Conservation (phyloP, 1,140 invertebrate species). For the Zaprionus vittiger region DNA sequence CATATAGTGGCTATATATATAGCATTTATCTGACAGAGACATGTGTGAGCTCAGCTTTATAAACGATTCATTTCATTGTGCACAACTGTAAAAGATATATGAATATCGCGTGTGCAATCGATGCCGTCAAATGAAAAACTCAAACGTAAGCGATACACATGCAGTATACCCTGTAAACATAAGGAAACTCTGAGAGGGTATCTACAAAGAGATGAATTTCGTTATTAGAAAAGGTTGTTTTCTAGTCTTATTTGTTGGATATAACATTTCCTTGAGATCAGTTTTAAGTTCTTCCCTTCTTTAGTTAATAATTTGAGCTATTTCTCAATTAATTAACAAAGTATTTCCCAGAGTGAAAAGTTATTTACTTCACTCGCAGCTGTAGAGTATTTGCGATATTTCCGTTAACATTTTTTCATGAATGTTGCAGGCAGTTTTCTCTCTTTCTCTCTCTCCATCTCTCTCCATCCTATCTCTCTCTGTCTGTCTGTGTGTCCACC, state of each 20-base stretch:
- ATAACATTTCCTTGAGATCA: no score
- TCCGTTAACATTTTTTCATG: slow-evolving; percentile 6
- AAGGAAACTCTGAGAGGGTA: neutral
- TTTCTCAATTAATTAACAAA: neutral
- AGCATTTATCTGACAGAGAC: slow-evolving; percentile 41
- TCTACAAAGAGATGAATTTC: neutral
- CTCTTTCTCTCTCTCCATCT: slow-evolving; percentile 1
- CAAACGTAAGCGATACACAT: slow-evolving; percentile 27
- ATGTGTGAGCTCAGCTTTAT: slow-evolving; percentile 39
- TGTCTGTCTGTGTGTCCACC: slow-evolving; percentile 31
- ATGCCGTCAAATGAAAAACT: slow-evolving; percentile 22
- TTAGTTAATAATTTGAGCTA: neutral
- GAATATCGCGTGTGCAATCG: slow-evolving; percentile 39
- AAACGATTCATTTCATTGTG: slow-evolving; percentile 49
- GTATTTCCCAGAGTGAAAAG: neutral
- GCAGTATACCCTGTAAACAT: slow-evolving; percentile 30
- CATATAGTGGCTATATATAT: slow-evolving; percentile 13
- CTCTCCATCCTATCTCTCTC: neutral
- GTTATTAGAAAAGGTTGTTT: no score
- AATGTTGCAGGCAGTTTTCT: slow-evolving; percentile 1
- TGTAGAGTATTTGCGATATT: neutral
- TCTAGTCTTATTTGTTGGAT: no score
- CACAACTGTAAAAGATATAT: slow-evolving; percentile 35
- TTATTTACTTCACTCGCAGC: neutral
- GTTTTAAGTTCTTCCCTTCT: no score